Conservation (phyloP, 2,113 vertebrate genomes). For the Prolemur simus region DNA sequence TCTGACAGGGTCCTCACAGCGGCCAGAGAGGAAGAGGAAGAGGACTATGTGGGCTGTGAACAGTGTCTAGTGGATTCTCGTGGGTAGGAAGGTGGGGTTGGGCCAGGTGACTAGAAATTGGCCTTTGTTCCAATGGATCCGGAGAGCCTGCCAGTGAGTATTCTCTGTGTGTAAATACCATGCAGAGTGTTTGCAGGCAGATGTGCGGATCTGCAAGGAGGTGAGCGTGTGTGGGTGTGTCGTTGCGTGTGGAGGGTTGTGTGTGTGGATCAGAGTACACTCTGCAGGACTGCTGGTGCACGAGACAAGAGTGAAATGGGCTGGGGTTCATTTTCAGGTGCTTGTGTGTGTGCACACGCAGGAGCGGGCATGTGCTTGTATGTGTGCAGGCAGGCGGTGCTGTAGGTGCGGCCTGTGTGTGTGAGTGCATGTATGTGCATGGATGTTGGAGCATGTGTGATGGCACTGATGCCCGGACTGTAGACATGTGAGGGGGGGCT, state of each 20-base stretch:
- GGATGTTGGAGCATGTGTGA: not conserved
- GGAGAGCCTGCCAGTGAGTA: constrained; percentile 80
- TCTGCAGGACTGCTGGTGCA: not conserved
- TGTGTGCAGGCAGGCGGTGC: not conserved
- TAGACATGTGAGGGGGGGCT: not conserved
- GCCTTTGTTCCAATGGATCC: constrained; percentile 81
- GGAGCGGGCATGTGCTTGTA: not conserved
- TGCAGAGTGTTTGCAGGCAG: not conserved
- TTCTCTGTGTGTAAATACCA: not conserved
- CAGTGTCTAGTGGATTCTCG: constrained; percentile 21
- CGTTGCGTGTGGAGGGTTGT: fast-evolving
- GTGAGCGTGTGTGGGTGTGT: not conserved
- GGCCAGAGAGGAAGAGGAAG: constrained; percentile 9
- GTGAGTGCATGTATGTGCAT: not conserved
- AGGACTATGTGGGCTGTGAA: constrained; percentile 36
- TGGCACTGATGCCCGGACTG: not conserved
- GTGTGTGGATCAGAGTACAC: not conserved
- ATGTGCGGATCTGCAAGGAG: not conserved
- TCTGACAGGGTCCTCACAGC: not conserved
- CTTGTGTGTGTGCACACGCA: fast-evolving
- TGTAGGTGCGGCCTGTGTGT: fast-evolving
- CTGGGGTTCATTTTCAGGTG: not conserved
- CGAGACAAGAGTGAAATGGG: not conserved
- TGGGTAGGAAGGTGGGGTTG: constrained; percentile 46
- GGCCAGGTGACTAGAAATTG: not conserved